Evolutionary conservation across 1,140 invertebrate species (phyloP).

Genomic region (Pseudomyrmex concolor): DNA sequence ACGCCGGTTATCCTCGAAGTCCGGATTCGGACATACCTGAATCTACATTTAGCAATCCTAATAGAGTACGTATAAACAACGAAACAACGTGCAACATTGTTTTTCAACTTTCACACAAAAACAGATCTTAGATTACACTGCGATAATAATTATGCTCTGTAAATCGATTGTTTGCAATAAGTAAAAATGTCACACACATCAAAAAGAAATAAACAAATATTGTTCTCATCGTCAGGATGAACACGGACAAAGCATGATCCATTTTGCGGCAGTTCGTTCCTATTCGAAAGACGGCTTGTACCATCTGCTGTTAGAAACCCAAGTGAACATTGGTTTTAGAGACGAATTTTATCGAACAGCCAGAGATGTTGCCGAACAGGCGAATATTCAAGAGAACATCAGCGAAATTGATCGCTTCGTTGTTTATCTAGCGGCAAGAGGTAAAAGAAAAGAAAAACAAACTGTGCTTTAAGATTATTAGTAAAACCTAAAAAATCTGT

Average conservation of each 20-base stretch:
- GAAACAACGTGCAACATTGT: not conserved
- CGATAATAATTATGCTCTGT: too few relatives aligned
- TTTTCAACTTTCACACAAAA: not conserved
- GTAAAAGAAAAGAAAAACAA: conserved; percentile 81
- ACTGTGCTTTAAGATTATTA: not conserved
- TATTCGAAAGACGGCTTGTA: conserved; percentile 91
- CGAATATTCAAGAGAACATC: conserved; percentile 92
- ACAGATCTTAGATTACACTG: not conserved
- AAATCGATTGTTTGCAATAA: not conserved
- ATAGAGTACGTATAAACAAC: conserved; percentile 84
- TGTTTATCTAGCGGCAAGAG: conserved; percentile 90
- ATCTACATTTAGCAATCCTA: conserved; percentile 87
- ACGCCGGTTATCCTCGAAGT: conserved; percentile 78
- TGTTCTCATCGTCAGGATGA: conserved; percentile 88
- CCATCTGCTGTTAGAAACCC: conserved; percentile 91
- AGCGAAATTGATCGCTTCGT: conserved; percentile 93
- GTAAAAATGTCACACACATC: not conserved
- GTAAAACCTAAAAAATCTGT: not conserved
- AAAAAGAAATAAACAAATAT: not conserved
- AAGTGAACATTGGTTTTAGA: conserved; percentile 91
- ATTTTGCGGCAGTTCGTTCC: conserved; percentile 92
- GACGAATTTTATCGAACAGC: conserved; percentile 94
- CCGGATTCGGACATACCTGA: conserved; percentile 85
- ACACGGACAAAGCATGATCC: conserved; percentile 94
- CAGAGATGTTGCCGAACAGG: conserved; percentile 92